Evolutionary conservation across 2,888 invertebrate genomes (phyloP), one percentile per base, ranked within the genome.

Genomic region (Gibbula magus): DNA sequence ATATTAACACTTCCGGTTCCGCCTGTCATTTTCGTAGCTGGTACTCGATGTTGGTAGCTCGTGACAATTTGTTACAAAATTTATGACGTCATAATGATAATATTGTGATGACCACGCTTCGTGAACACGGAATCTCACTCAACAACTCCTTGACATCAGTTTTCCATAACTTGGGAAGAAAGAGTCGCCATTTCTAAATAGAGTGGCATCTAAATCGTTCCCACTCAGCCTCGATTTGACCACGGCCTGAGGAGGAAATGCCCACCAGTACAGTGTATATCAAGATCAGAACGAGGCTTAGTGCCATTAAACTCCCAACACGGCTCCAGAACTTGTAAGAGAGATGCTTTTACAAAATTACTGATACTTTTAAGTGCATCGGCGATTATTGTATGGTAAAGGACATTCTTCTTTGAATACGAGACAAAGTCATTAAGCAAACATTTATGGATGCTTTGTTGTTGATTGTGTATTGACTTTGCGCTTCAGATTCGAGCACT

Each of bases 341-440:
- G 70, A 70, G 70, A 32, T 20, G 35, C 70, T 70, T 70, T 18
- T 70, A 70, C 35, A 70, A 70, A 29, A 70, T 70, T 70, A 70
- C 29, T 70, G 70, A 70, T 70, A 70, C 70, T 70, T 70, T 70
- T 70, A 32, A 70, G 70, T 70, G 70, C 32, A 20, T 35, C 35
- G 70, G 35, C 16, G 70, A 18, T 20, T 13, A 32, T 35, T 32
- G 45, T 45, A 45, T 45, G 16, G 35, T 70, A 35, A 70, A 70
- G 18, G 39, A 70, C 70, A 10, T 70, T 35, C 35, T 39, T 25
- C 70, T 35, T 35, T 32, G 35, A 70, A 70, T 35, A 32, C 29
- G n/a, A 18, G 70, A 70, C 70, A 70, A 70, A 70, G 70, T 70
- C 70, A 70, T 70, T 35, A 61, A 70, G 70, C n/a, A 70, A 70